These are phyloP conservation scores for Baccha elongata DNA, from an alignment of 2,888 invertebrate species.

Conservation along the genomic window DNA sequence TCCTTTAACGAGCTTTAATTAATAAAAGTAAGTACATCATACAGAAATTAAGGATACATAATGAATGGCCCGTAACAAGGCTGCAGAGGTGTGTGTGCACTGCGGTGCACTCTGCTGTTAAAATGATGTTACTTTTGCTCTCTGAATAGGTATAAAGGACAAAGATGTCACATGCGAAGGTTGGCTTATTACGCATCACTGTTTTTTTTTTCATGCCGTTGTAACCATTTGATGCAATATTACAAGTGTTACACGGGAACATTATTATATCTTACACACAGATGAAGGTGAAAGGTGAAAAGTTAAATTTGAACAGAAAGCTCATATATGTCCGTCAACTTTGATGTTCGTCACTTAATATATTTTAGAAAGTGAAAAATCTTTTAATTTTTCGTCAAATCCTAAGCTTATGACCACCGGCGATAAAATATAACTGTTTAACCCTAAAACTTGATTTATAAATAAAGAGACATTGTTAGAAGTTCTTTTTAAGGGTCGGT, in stretches of 20 bases:
- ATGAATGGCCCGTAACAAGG: slow-evolving; percentile 40
- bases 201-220: background rate
- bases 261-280: too few relatives aligned
- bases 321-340: too few relatives aligned
- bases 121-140: slow-evolving; percentile 14
- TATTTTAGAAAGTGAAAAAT: too few relatives aligned
- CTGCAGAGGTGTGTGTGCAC: background rate
- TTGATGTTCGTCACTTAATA: too few relatives aligned
- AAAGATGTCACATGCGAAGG: background rate
- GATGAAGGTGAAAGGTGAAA: background rate
- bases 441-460: too few relatives aligned
- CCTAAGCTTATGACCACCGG: too few relatives aligned
- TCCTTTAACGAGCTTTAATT: slow-evolving; percentile 70
- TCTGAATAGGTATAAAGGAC: background rate
- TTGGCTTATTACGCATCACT: background rate
- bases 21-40: slow-evolving; percentile 72
- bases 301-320: background rate
- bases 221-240: too few relatives aligned
- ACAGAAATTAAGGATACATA: slow-evolving; percentile 68
- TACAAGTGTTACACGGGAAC: too few relatives aligned
- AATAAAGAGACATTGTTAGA: too few relatives aligned
- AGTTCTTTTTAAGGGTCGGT: too few relatives aligned
- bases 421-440: too few relatives aligned
- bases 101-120: background rate
- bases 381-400: too few relatives aligned